Evolutionary conservation across 2,888 invertebrate genomes (phyloP).

Genomic region (Drymonia ruficornis): DNA sequence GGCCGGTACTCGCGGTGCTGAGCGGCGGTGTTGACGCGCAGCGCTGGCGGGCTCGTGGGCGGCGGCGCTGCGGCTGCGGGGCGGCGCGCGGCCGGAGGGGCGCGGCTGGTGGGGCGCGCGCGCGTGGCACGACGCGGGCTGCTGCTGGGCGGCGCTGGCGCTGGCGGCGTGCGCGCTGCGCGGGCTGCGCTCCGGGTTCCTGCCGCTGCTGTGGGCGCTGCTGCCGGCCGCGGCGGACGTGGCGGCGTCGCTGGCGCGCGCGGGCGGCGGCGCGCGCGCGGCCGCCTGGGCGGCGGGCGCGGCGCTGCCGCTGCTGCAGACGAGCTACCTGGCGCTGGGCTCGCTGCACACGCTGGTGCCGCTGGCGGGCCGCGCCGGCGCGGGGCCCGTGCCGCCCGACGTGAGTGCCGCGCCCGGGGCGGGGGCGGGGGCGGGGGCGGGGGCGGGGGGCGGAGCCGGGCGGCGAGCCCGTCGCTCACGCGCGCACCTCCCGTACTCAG

Average conservation of each 20-base stretch:
- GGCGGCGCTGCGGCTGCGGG: constrained; percentile 78
- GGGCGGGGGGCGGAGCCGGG: background rate
- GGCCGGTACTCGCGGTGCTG: too few species aligned
- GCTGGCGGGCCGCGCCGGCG: constrained; percentile 91
- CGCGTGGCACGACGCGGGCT: constrained; percentile 30
- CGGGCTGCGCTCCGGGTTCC: constrained; percentile 88
- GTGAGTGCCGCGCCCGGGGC: constrained; percentile 52
- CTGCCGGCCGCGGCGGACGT: constrained; percentile 84
- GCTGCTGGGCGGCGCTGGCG: constrained; percentile 63
- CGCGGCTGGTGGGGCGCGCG: constrained; percentile 66
- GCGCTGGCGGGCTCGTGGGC: constrained; percentile 82
- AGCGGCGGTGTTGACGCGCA: constrained; percentile 77
- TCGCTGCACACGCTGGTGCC: constrained; percentile 91
- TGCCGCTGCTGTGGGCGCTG: constrained; percentile 87
- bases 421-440: background rate
- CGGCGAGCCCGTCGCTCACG: background rate
- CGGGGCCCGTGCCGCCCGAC: constrained; percentile 88
- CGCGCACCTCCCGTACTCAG: constrained; percentile 30
- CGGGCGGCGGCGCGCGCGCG: constrained; percentile 81
- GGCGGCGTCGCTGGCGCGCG: constrained; percentile 88
- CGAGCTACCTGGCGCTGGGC: constrained; percentile 88
- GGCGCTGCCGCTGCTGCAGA: constrained; percentile 87
- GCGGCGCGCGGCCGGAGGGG: constrained; percentile 75
- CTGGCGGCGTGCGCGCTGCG: constrained; percentile 47
- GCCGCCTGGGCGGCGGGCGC: constrained; percentile 87